Conservation (phyloP, 2,888 invertebrate species). For the Scaptomyza tumidula region DNA sequence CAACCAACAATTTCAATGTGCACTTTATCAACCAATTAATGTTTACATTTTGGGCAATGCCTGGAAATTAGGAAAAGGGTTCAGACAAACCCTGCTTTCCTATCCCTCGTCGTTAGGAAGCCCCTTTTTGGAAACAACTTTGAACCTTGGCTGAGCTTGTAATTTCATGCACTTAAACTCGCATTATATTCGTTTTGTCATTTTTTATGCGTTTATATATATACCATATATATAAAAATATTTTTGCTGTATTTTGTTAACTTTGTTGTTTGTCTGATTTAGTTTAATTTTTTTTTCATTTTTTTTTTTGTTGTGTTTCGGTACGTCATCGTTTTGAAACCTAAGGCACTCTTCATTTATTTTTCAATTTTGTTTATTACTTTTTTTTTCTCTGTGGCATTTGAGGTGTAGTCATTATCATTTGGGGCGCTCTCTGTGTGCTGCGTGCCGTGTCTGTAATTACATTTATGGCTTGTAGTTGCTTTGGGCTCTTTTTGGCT, state of each 20-base stretch:
- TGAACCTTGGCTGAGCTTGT: no score
- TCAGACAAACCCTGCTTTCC: conserved; percentile 13
- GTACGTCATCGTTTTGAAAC: conserved; percentile 66
- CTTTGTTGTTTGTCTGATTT: conserved; percentile 73
- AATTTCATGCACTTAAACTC: conserved; percentile 77
- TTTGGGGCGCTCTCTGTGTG: conserved; percentile 33
- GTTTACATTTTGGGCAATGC: not conserved
- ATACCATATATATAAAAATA: not conserved
- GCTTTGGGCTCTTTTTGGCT: conserved; percentile 26
- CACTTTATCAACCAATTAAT: conserved; percentile 1
- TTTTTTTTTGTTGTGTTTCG: conserved; percentile 27
- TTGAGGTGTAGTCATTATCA: conserved; percentile 72
- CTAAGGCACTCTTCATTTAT: conserved; percentile 57
- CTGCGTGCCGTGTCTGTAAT: conserved; percentile 63
- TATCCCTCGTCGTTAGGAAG: no score
- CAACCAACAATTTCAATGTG: conserved; percentile 36
- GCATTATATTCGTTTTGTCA: conserved; percentile 55
- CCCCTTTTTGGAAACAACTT: no score
- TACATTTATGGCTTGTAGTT: conserved; percentile 60
- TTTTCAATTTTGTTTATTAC: conserved; percentile 49
- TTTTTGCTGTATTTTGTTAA: conserved; percentile 61
- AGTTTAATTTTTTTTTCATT: conserved; percentile 37
- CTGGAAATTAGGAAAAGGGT: conserved; percentile 48
- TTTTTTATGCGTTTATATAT: not conserved
- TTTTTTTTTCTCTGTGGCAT: conserved; percentile 45